A percentile compares a stretch with the other conserved stretches of the same genome.
Evolutionary conservation across 1,140 invertebrate genomes (phyloP).

Genomic region (Cydia fagiglandana): DNA sequence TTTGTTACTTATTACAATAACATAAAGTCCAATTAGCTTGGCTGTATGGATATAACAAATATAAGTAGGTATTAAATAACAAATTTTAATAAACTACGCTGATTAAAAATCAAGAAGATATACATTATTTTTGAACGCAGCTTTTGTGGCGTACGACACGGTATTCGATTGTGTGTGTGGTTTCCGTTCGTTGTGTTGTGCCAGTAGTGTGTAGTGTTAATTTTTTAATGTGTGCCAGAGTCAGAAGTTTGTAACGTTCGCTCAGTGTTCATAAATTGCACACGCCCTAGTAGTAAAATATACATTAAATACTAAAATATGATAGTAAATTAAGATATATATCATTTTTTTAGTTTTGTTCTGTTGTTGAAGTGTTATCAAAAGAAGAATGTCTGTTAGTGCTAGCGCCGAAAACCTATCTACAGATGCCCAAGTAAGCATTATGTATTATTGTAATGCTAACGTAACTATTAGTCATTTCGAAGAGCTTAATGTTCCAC

Average conservation of each 20-base stretch:
- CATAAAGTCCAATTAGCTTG: no score
- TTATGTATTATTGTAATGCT: slow-evolving; percentile 32
- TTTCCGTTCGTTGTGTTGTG: slow-evolving; percentile 3
- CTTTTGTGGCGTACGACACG: slow-evolving; percentile 22
- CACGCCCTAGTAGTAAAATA: slow-evolving; percentile 49
- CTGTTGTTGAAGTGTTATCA: slow-evolving; percentile 39
- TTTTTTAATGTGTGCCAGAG: slow-evolving; percentile 30
- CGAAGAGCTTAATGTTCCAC: background rate
- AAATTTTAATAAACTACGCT: no score
- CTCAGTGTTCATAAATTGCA: slow-evolving; percentile 34
- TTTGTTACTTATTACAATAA: no score
- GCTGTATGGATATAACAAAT: no score
- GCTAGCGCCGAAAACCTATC: slow-evolving; percentile 84
- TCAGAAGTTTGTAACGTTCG: slow-evolving; percentile 27
- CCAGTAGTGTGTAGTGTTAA: slow-evolving; percentile 3
- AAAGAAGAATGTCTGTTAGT: slow-evolving; percentile 81
- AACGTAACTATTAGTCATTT: background rate
- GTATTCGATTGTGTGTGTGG: slow-evolving; percentile 36
- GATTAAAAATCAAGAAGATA: background rate
- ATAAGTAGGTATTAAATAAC: no score
- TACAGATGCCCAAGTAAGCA: slow-evolving; percentile 80
- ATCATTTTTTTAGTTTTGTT: slow-evolving; percentile 42
- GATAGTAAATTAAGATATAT: slow-evolving; percentile 53
- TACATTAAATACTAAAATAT: slow-evolving; percentile 51
- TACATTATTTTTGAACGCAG: background rate